Evolutionary conservation across 2,888 invertebrate genomes (phyloP).

Genomic region (Tigriopus californicus): DNA sequence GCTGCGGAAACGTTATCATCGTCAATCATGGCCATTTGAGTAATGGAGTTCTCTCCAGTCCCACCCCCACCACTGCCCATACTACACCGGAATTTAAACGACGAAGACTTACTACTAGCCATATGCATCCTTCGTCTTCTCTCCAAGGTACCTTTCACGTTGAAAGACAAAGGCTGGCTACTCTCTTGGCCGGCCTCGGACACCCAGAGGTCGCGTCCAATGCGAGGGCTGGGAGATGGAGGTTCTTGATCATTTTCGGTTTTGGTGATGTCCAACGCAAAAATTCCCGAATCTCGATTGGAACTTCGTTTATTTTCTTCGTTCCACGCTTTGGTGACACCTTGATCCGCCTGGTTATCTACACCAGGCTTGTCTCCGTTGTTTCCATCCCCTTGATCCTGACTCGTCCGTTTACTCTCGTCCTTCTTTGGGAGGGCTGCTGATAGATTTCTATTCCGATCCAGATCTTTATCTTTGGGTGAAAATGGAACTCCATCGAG

Average conservation of each 20-base stretch:
- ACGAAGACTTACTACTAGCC: not conserved
- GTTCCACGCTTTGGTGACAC: too few species aligned
- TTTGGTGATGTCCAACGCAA: not conserved
- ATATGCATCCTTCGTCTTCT: conserved; percentile 5
- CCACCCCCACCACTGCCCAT: conserved; percentile 9
- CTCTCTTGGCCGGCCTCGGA: not conserved
- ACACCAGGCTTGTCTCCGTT: conserved; percentile 15
- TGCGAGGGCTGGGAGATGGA: not conserved
- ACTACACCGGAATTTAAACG: not conserved
- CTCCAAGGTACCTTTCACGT: conserved; percentile 3
- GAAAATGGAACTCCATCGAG: not conserved
- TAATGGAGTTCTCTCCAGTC: conserved; percentile 25
- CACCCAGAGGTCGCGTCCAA: not conserved
- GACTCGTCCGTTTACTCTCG: not conserved
- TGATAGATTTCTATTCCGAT: not conserved
- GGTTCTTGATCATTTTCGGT: not conserved
- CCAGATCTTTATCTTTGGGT: not conserved
- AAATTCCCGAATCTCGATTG: not conserved
- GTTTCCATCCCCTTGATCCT: conserved; percentile 21
- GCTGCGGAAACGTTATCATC: conserved; percentile 62
- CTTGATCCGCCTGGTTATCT: not conserved
- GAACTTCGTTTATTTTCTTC: not conserved
- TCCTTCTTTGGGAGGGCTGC: not conserved
- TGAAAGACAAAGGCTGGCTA: not conserved
- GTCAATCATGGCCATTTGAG: conserved; percentile 78